Conservation (phyloP, 2,113 vertebrate genomes). For the Brienomyrus longianalis region DNA sequence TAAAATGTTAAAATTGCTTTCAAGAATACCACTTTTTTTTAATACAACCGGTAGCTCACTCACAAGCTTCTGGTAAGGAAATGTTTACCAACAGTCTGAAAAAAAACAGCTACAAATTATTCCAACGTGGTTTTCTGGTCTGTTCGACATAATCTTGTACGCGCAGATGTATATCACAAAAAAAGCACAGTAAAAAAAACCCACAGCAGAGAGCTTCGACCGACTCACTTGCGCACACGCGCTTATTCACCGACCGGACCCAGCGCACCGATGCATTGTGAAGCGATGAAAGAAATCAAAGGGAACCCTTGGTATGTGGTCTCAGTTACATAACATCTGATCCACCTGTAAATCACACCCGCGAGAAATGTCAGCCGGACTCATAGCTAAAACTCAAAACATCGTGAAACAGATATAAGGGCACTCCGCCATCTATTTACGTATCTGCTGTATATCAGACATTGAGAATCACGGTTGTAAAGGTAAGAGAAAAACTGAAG, state of each 20-base stretch:
- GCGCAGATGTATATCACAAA: background rate
- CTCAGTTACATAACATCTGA: background rate
- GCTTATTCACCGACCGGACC: background rate
- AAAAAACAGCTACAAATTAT: background rate
- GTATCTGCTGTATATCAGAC: background rate
- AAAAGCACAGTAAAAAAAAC: background rate
- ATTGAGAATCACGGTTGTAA: background rate
- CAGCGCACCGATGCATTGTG: background rate
- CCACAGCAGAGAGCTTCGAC: background rate
- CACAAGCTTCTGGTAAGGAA: background rate
- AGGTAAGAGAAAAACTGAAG: background rate
- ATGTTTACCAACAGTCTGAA: background rate
- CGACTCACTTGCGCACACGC: background rate
- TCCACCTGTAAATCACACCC: slow-evolving; percentile 10
- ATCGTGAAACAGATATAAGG: background rate
- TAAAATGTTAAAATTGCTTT: background rate
- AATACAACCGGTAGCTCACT: background rate
- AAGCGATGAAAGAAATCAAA: background rate
- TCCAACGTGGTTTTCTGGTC: background rate
- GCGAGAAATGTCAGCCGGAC: background rate
- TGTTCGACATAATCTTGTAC: background rate
- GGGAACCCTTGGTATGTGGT: background rate
- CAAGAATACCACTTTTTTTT: background rate
- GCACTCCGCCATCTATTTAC: background rate
- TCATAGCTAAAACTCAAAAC: background rate